Evolutionary conservation across 92 coral and sea anemone species (phyloP).

Genomic region (Heteractis magnifica): DNA sequence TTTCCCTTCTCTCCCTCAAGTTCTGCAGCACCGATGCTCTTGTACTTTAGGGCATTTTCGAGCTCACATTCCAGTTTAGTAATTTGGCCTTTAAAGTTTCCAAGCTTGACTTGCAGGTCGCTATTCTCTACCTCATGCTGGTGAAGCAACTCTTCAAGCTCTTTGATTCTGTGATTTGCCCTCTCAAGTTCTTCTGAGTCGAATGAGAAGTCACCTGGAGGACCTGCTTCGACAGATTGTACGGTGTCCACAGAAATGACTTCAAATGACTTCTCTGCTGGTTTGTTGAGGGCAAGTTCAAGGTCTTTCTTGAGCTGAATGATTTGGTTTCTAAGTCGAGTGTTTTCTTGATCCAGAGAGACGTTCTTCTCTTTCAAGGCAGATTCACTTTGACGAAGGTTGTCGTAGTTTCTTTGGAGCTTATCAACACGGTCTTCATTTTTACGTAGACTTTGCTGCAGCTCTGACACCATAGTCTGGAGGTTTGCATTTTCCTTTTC

Average conservation of each 20-base stretch:
- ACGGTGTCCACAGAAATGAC: conserved; percentile 36
- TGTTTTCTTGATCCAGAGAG: conserved; percentile 24
- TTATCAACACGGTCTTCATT: conserved; percentile 37
- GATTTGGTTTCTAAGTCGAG: conserved; percentile 14
- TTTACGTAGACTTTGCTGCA: conserved; percentile 47
- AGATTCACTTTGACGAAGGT: conserved; percentile 19
- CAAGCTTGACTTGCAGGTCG: conserved; percentile 29
- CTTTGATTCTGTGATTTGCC: conserved; percentile 38
- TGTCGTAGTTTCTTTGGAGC: conserved; percentile 23
- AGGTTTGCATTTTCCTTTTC: conserved; percentile 13
- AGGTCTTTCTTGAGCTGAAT: conserved; percentile 35
- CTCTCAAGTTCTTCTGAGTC: conserved; percentile 43
- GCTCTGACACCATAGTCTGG: conserved; percentile 2
- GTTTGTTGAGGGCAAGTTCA: conserved; percentile 28
- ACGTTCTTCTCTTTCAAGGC: conserved; percentile 11
- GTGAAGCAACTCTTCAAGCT: conserved; percentile 39
- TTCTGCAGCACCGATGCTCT: conserved; percentile 62
- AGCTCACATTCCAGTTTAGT: conserved; percentile 67
- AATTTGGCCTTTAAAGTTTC: conserved; percentile 34
- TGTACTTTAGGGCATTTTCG: conserved; percentile 47
- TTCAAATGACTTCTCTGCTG: conserved; percentile 34
- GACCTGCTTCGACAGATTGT: conserved; percentile 30
- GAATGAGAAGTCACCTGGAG: conserved; percentile 35
- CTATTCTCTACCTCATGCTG: conserved; percentile 45
- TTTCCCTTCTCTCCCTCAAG: conserved; percentile 74